Conservation (phyloP, 2,888 invertebrate species). For the Yponomeuta cagnagella region DNA sequence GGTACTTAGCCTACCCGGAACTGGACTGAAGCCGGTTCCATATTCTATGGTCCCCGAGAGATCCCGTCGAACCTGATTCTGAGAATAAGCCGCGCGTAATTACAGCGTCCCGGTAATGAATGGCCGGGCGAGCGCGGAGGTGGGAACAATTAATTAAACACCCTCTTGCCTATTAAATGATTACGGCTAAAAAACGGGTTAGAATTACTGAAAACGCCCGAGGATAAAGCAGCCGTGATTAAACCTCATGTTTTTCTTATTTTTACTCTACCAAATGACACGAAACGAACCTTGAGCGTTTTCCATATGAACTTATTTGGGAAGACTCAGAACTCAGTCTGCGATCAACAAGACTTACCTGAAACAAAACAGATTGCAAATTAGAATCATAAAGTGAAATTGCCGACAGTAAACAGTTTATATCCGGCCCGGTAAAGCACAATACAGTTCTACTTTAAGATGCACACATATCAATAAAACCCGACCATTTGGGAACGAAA, state of each 20-base stretch:
- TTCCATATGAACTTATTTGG: not conserved
- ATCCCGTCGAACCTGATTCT: constrained; percentile 34
- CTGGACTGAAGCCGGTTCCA: constrained; percentile 37
- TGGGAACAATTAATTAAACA: constrained; percentile 45
- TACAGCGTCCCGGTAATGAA: constrained; percentile 26
- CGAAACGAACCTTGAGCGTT: not conserved
- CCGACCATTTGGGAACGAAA: not conserved
- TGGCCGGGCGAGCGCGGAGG: constrained; percentile 23
- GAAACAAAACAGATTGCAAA: constrained; percentile 22
- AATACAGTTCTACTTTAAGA: not conserved
- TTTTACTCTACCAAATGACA: not conserved
- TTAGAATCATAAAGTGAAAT: not conserved
- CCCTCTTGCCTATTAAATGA: constrained; percentile 39
- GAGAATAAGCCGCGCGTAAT: constrained; percentile 28
- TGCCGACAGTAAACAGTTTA: not conserved
- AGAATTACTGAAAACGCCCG: constrained; percentile 25
- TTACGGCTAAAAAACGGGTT: constrained; percentile 29
- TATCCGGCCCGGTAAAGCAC: not conserved
- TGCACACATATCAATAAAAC: not conserved
- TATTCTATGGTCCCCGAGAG: constrained; percentile 18
- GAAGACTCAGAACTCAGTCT: constrained; percentile 6
- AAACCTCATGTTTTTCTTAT: not conserved
- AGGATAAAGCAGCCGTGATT: constrained; percentile 10
- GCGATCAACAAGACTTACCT: constrained; percentile 26
- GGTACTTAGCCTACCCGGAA: constrained; percentile 35